phyloP scores from a whole-genome alignment of 2,113 vertebrate genomes.

The Tachysurus fulvidraco region DNA sequence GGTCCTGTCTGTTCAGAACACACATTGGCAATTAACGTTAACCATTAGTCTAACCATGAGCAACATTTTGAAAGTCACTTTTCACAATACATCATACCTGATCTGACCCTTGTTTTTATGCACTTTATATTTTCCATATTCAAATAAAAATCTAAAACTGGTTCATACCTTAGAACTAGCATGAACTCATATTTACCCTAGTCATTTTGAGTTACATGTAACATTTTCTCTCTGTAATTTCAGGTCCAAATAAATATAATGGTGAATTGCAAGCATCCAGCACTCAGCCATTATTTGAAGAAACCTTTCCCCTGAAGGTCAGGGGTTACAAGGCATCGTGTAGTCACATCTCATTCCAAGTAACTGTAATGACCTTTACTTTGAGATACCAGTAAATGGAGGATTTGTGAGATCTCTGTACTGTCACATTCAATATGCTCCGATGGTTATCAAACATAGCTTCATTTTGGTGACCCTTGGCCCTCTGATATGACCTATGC shows the following conservation, averaged over 20 bases:
- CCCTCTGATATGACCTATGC: conserved; percentile 75
- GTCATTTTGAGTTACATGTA: background rate
- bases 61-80: background rate
- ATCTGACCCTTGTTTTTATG: background rate
- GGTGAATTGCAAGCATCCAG: conserved; percentile 17
- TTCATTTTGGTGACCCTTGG: conserved; percentile 72
- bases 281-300: conserved; percentile 32
- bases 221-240: conserved; percentile 25
- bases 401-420: conserved; percentile 71
- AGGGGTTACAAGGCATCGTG: conserved; percentile 54
- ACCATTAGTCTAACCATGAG: background rate
- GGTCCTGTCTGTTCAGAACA: background rate
- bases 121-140: background rate
- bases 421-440: conserved; percentile 77
- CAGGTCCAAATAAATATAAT: conserved; percentile 8
- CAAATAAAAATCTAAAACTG: background rate
- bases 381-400: conserved; percentile 77
- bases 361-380: conserved; percentile 81
- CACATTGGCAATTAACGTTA: background rate
- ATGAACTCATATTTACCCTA: background rate
- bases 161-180: background rate
- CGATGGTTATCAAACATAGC: conserved; percentile 82
- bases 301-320: conserved; percentile 45
- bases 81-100: background rate
- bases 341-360: conserved; percentile 60